A percentile compares a stretch with the other conserved stretches of the same genome.
Evolutionary conservation across 1,140 invertebrate species (phyloP).

Genomic region (Stegodyphus mimosarum): DNA sequence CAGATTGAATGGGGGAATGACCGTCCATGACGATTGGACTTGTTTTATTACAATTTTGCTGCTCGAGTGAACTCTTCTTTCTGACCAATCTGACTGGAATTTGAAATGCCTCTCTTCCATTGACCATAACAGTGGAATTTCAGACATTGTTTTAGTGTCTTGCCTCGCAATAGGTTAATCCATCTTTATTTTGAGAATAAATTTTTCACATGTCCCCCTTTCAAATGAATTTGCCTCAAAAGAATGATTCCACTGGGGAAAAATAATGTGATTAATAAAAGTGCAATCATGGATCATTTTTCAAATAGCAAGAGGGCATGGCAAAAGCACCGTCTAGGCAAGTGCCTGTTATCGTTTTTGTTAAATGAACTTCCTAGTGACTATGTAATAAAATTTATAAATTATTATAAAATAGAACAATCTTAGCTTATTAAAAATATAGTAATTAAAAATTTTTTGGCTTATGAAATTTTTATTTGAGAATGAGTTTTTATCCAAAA

Average conservation of each 20-base stretch:
- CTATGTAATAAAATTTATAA: slow-evolving; percentile 5
- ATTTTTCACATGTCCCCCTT: slow-evolving; percentile 8
- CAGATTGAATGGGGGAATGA: slow-evolving; percentile 28
- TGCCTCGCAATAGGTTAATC: slow-evolving; percentile 16
- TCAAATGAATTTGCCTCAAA: slow-evolving; percentile 1
- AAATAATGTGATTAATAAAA: slow-evolving; percentile 23
- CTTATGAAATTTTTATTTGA: too few relatives aligned
- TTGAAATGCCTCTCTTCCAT: slow-evolving; percentile 10
- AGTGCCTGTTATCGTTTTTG: slow-evolving; percentile 47
- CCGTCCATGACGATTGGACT: slow-evolving; percentile 54
- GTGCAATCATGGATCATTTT: slow-evolving; percentile 46
- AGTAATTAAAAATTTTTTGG: slow-evolving; percentile 4
- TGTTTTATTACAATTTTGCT: slow-evolving; percentile 51
- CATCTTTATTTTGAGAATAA: neutral
- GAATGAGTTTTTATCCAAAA: too few relatives aligned
- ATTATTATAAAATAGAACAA: too few relatives aligned
- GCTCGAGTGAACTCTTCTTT: slow-evolving; percentile 25
- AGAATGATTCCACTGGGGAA: slow-evolving; percentile 32
- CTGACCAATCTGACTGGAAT: slow-evolving; percentile 31
- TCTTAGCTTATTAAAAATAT: slow-evolving; percentile 1
- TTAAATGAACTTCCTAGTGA: slow-evolving; percentile 18
- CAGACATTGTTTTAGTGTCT: slow-evolving; percentile 9
- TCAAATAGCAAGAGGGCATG: slow-evolving; percentile 33
- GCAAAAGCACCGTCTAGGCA: slow-evolving; percentile 52
- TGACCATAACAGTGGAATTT: slow-evolving; percentile 12